Evolutionary conservation across 2,888 invertebrate genomes (phyloP), one percentile per base, ranked within the genome.

Genomic region (Xylota sylvarum): DNA sequence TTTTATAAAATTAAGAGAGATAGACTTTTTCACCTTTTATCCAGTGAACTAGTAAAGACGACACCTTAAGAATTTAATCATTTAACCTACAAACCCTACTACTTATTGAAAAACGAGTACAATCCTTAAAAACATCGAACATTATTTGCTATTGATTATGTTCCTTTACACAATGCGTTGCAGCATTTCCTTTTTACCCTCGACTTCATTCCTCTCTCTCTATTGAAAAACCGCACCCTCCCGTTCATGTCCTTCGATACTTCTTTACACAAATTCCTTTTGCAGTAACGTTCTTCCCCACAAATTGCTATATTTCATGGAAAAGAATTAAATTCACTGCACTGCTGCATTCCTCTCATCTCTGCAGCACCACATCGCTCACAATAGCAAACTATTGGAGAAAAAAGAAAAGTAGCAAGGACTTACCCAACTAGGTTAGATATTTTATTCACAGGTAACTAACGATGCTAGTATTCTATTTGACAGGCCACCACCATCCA

Each of bases 371-470:
- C 19, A 19, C 64, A 74, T 56, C 58, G 48, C 43, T 74, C 79
- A 74, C 55, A 67, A 70, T 82, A 46, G 48, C 19, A 14, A 58
- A 50, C 30, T 52, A 30, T 56, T 19, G 37, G 43, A 40, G 32
- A n/a, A 19, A 37, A n/a, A 9, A 64, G 23, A 23, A 23, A 23
- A 23, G 23, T 52, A 23, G 10, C 7, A 27, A 50, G 14, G 55
- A 55, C 52, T 43, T 55, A 67, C 52, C 35, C 72, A 86, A 81
- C 81, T 72, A 73, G 67, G 81, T 73, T 73, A 69, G 77, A 82
- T 86, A 86, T 82, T 86, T 86, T 86, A 86, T 86, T 86, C 86
- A 82, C 81, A 77, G 77, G 86, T 86, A 82, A 86, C 86, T 82
- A 82, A 86, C 86, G 82, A 86, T 77, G 76, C 48, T 23, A 46